A percentile compares a stretch with the other conserved stretches of the same genome.
Evolutionary conservation across 92 coral and sea anemone species (phyloP).

Genomic region (Epizoanthus stellaris): DNA sequence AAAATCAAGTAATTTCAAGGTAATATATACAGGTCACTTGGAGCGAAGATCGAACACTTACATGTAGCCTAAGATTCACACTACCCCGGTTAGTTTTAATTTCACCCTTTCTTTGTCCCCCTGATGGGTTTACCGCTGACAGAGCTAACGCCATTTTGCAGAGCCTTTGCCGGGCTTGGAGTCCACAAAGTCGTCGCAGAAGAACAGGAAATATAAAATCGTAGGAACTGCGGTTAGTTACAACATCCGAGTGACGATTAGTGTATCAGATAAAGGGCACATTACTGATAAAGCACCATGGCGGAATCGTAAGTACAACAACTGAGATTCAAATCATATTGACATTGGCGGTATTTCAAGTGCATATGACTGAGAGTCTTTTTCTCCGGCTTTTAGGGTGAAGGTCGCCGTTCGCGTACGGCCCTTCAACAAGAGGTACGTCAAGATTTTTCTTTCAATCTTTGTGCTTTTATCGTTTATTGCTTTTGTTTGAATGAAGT

Average conservation of each 20-base stretch:
- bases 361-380: background rate
- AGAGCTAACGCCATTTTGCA: slow-evolving; percentile 42
- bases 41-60: no score
- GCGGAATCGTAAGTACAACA: slow-evolving; percentile 89
- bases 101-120: slow-evolving; percentile 6
- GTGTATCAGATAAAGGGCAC: background rate
- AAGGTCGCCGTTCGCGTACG: slow-evolving; percentile 99
- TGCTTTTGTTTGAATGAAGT: background rate
- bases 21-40: no score
- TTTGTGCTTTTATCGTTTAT: background rate
- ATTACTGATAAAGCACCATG: slow-evolving; percentile 37
- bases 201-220: slow-evolving; percentile 35
- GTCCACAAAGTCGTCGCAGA: background rate
- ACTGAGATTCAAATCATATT: background rate
- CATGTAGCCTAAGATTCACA: background rate
- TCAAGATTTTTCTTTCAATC: background rate
- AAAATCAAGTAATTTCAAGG: no score
- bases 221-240: slow-evolving; percentile 18
- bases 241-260: background rate
- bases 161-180: slow-evolving; percentile 14
- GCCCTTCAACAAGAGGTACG: slow-evolving; percentile 97
- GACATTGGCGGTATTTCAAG: background rate
- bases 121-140: slow-evolving; percentile 16
- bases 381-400: slow-evolving; percentile 70
- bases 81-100: background rate